Conservation (phyloP, 2,797 vertebrate species). For the Esox lucius region DNA sequence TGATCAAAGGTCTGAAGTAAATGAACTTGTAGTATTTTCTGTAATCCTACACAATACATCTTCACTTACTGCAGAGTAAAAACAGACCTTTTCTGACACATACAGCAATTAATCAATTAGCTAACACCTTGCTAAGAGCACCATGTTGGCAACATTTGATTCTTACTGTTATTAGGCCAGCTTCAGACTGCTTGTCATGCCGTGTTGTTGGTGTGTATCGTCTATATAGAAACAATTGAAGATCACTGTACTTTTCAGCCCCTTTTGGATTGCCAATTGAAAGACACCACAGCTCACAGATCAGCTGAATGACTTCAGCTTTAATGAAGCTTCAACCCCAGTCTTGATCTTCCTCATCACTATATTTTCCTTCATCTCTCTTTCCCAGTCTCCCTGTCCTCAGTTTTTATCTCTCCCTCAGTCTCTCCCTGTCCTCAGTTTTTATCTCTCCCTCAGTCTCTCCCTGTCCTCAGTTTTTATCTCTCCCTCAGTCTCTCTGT, state of each 20-base stretch:
- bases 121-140: too few species aligned
- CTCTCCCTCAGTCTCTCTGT: too few species aligned
- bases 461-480: too few species aligned
- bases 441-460: too few species aligned
- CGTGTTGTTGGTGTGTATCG: neutral
- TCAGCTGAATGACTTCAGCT: neutral
- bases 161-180: slow-evolving; percentile 3
- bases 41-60: neutral
- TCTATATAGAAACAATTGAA: too few species aligned
- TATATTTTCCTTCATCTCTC: neutral
- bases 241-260: too few species aligned
- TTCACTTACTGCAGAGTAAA: neutral
- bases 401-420: too few species aligned
- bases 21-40: neutral
- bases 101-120: neutral
- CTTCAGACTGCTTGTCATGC: neutral
- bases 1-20: neutral
- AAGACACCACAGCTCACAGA: too few species aligned
- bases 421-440: too few species aligned
- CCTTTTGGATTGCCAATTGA: too few species aligned
- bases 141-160: too few species aligned
- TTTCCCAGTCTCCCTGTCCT: too few species aligned
- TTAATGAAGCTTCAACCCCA: slow-evolving; percentile 13
- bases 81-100: neutral
- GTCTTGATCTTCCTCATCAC: neutral